Percentiles rank a stretch among this genome's conserved stretches.
These are phyloP conservation scores for Morpho achilles DNA, from an alignment of 2,888 invertebrate species.

Conservation along the genomic window DNA sequence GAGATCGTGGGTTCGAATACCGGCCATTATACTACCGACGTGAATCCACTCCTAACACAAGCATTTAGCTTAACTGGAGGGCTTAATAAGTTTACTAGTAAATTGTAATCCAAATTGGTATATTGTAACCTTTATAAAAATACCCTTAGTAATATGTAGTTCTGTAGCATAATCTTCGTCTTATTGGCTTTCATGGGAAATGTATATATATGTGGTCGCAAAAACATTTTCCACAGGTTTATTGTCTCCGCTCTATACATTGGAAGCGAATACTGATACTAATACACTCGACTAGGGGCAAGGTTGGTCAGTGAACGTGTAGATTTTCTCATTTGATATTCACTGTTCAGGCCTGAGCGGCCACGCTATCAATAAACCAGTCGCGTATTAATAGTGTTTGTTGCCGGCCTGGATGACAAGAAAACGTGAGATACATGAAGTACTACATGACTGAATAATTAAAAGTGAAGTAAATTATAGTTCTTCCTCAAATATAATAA, in stretches of 20 bases:
- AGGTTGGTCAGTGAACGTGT: slow-evolving; percentile 34
- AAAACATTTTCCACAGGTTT: too few species aligned
- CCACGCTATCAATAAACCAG: slow-evolving; percentile 49
- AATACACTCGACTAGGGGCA: slow-evolving; percentile 15
- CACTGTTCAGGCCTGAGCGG: slow-evolving; percentile 51
- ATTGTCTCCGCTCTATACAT: not conserved
- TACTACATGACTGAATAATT: slow-evolving; percentile 1
- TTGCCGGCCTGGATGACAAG: slow-evolving; percentile 40
- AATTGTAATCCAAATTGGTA: too few species aligned
- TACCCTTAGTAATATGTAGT: too few species aligned
- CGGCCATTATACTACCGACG: too few species aligned
- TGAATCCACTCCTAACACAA: too few species aligned
- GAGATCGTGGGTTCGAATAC: too few species aligned
- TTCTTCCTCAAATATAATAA: not conserved
- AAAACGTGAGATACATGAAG: slow-evolving; percentile 37
- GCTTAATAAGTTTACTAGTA: too few species aligned
- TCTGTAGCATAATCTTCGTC: too few species aligned
- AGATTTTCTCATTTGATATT: slow-evolving; percentile 68
- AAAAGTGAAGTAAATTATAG: slow-evolving; percentile 3
- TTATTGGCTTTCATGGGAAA: too few species aligned
- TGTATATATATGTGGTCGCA: too few species aligned
- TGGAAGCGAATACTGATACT: slow-evolving; percentile 13
- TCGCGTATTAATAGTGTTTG: slow-evolving; percentile 56
- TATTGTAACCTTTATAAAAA: too few species aligned
- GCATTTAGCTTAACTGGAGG: too few species aligned